Evolutionary conservation across 2,113 vertebrate species (phyloP).

Genomic region (Tursiops truncatus): DNA sequence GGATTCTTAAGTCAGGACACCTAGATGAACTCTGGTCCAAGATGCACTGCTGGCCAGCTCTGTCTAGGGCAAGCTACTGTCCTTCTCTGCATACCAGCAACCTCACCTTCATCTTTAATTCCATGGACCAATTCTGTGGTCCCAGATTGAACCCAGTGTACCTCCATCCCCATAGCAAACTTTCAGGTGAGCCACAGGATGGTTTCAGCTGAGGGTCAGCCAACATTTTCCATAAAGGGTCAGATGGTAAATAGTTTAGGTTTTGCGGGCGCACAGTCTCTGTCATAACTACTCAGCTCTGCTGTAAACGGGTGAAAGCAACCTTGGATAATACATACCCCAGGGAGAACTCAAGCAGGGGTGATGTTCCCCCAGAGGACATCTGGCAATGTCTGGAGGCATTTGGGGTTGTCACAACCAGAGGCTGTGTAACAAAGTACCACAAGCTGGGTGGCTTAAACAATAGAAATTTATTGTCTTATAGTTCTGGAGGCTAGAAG

Average conservation of each 20-base stretch:
- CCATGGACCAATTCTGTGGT: neutral
- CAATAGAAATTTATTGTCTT: no score
- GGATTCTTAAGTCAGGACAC: no score
- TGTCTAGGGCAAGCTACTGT: accelerated
- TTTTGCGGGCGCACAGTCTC: neutral
- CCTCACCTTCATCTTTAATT: neutral
- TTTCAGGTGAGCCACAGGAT: accelerated
- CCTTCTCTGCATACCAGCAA: accelerated
- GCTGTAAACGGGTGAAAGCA: accelerated
- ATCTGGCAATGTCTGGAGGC: neutral
- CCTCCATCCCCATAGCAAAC: neutral
- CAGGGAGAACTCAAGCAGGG: no score
- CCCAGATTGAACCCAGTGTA: no score
- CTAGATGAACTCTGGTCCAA: neutral
- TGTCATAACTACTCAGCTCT: neutral
- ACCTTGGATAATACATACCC: accelerated
- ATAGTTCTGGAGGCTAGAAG: neutral
- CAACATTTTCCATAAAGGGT: neutral
- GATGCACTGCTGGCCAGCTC: accelerated
- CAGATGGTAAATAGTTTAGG: neutral
- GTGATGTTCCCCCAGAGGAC: neutral
- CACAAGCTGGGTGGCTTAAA: neutral
- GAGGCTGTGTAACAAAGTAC: neutral
- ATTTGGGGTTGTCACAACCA: neutral
- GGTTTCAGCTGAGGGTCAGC: neutral